Evolutionary conservation across 2,888 invertebrate genomes (phyloP), one percentile per base, ranked within the genome.

Genomic region (Oligia fasciuncula): DNA sequence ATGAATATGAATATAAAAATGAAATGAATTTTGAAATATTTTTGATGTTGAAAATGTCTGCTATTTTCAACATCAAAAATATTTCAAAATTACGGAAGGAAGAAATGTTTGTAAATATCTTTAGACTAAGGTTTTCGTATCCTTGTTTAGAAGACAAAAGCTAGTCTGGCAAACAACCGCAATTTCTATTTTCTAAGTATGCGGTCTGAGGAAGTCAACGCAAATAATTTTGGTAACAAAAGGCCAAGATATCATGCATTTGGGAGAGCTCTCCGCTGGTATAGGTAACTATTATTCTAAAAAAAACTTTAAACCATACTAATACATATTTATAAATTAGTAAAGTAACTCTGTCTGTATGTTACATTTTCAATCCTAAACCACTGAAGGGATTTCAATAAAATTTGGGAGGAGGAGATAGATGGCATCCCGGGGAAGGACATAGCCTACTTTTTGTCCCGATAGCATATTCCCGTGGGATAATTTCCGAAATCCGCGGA

Each of bases 151-250:
- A 70, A 76, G 60, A 76, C 83, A 82, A 81, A 70, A 51, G 60
- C 65, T 49, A 46, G n/a, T 23, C 35, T 43, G 4, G 60, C 35
- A 66, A 9, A 66, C 60, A 76, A 63, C 82, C 35, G 43, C 69
- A 67, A 81, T 67, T 83, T 77, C 66, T 77, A 71, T 83, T 83
- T 66, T 67, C 46, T 66, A 57, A 66, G 65, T 23, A 62, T 54
- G 83, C 81, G 54, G 60, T 77, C 60, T 66, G 62, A 62, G 60
- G 35, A 67, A 67, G 51, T 83, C 17, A 17, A 19, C 40, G 19
- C 14, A 65, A 65, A 82, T 66, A 65, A 70, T 69, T 51, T 51
- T 60, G n/a, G 13, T 35, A 14, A 68, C 67, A 63, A 80, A 51
- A 76, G 51, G 23, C 11, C 14, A 57, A 35, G 73, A 80, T 57